These are phyloP conservation scores for Lepisosteus oculatus DNA, from an alignment of 2,113 vertebrate genomes.

Conservation along the genomic window DNA sequence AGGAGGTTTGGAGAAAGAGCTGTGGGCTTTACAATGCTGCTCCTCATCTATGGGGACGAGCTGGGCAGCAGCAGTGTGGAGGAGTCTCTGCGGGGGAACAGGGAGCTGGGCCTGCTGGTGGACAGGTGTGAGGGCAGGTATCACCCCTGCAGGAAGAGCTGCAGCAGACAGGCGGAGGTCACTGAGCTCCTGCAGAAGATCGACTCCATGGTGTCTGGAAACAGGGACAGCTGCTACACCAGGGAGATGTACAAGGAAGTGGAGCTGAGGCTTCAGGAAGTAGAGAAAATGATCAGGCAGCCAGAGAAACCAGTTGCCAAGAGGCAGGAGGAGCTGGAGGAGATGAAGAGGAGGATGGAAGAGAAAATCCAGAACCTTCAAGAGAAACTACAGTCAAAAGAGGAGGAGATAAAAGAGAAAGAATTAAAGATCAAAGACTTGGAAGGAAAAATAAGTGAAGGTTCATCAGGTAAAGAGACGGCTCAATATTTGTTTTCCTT, in stretches of 20 bases:
- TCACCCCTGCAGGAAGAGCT: neutral
- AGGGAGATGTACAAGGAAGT: neutral
- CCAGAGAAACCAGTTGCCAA: no score
- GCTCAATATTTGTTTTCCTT: no score
- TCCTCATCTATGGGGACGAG: neutral
- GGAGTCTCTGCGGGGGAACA: neutral
- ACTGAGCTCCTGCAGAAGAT: slow-evolving; percentile 1
- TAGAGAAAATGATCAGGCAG: neutral
- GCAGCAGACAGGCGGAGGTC: neutral
- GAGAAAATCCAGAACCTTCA: no score
- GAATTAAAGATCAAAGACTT: no score
- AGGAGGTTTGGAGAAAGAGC: neutral
- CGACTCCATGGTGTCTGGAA: neutral
- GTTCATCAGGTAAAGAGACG: no score
- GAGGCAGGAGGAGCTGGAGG: no score
- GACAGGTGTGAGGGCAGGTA: neutral
- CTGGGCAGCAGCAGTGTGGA: neutral
- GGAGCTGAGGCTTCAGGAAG: neutral
- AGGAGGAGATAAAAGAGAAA: no score
- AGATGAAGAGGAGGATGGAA: no score
- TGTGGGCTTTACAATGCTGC: neutral
- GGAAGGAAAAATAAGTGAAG: no score
- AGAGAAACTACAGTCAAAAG: no score
- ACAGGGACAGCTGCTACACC: neutral
- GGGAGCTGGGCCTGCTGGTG: neutral